Percentiles rank a stretch among this genome's conserved stretches.
Evolutionary conservation across 2,888 invertebrate genomes (phyloP).

Genomic region (Thera obeliscata): DNA sequence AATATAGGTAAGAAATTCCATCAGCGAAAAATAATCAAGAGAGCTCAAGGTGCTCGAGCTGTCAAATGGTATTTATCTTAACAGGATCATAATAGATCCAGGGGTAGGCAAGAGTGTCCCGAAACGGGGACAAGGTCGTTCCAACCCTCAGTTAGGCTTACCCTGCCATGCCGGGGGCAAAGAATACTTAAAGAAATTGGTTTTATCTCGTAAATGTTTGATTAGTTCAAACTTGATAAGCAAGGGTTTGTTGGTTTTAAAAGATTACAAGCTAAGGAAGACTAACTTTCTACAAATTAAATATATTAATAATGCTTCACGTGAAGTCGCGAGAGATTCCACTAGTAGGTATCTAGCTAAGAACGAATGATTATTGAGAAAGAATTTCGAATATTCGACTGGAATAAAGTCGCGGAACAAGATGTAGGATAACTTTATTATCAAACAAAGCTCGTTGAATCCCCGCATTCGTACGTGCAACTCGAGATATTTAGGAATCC

Average conservation of each 20-base stretch:
- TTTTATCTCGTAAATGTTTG: conserved; percentile 23
- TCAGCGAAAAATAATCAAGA: conserved; percentile 14
- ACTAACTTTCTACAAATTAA: no score
- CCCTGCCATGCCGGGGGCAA: conserved; percentile 19
- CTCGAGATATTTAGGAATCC: conserved; percentile 1
- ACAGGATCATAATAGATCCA: conserved; percentile 35
- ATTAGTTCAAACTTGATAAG: conserved; percentile 18
- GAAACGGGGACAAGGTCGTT: conserved; percentile 44
- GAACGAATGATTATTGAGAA: background rate
- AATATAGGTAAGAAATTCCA: background rate
- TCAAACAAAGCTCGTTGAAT: background rate
- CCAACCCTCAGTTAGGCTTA: conserved; percentile 22
- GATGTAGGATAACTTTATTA: conserved; percentile 1
- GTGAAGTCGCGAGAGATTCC: no score
- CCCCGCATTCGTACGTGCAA: background rate
- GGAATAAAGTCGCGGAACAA: background rate
- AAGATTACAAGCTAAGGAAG: conserved; percentile 12
- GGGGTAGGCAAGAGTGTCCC: conserved; percentile 20
- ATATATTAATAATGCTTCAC: background rate
- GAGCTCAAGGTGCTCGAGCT: conserved; percentile 11
- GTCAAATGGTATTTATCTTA: conserved; percentile 36
- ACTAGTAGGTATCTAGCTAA: background rate
- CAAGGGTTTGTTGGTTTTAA: conserved; percentile 16
- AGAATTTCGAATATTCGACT: background rate
- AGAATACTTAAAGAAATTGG: conserved; percentile 31